Conservation (phyloP, 2,888 invertebrate species). For the Erpobdella octoculata region DNA sequence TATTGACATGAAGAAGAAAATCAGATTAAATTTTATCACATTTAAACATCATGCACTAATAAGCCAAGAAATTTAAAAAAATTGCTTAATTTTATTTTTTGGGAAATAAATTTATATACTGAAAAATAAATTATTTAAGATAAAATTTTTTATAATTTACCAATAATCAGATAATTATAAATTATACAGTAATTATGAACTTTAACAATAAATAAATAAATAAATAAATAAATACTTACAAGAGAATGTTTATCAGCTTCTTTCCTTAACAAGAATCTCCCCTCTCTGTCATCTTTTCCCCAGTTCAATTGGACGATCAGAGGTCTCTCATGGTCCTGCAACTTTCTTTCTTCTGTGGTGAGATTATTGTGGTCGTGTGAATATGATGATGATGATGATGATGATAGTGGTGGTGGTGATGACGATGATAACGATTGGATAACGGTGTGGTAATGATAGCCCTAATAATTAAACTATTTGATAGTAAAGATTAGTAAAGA, state of each 20-base stretch:
- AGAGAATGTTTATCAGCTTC: slow-evolving; percentile 30
- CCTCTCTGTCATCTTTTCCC: slow-evolving; percentile 97
- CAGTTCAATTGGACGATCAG: slow-evolving; percentile 93
- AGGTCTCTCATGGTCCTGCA: slow-evolving; percentile 86
- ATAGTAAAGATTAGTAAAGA: not conserved
- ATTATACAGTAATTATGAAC: no score
- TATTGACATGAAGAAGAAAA: no score
- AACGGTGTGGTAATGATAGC: not conserved
- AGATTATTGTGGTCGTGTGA: not conserved
- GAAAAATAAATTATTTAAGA: no score
- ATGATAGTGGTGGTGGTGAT: not conserved
- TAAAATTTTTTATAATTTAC: not conserved
- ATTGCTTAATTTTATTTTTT: no score
- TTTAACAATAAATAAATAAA: not conserved
- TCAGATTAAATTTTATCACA: no score
- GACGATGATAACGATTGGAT: not conserved
- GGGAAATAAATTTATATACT: no score
- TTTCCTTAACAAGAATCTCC: slow-evolving; percentile 80
- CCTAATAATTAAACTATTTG: not conserved
- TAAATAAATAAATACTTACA: slow-evolving; percentile 1
- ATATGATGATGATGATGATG: not conserved
- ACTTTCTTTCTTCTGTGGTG: slow-evolving; percentile 69
- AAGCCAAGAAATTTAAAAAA: no score
- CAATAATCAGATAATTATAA: no score
- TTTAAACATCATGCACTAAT: no score